A percentile compares a stretch with the other conserved stretches of the same genome.
Conservation (phyloP, 1,140 invertebrate genomes). For the Atopsyche davidsoni region DNA sequence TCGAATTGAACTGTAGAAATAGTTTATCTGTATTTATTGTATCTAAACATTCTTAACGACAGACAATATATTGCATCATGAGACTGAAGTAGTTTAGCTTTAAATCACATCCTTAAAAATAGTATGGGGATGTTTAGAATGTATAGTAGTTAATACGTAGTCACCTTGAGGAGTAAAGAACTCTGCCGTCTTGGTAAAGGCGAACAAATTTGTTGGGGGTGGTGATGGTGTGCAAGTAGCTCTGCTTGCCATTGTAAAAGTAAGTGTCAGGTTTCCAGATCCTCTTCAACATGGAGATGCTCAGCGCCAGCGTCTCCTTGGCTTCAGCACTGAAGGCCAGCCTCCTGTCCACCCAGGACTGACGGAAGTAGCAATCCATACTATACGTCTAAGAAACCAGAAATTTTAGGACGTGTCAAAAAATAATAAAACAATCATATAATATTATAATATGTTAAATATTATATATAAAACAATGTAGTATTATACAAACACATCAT, state of each 20-base stretch:
- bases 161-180: conserved; percentile 72
- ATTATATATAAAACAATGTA: too few species aligned
- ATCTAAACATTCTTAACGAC: too few species aligned
- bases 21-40: too few species aligned
- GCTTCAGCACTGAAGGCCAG: conserved; percentile 54
- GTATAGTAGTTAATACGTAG: too few species aligned
- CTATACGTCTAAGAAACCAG: conserved; percentile 66
- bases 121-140: too few species aligned
- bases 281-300: conserved; percentile 62
- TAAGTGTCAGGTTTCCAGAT: conserved; percentile 87
- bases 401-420: too few species aligned
- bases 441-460: too few species aligned
- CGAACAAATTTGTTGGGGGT: conserved; percentile 86
- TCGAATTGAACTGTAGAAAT: too few species aligned
- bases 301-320: conserved; percentile 56
- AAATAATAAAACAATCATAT: too few species aligned
- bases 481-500: too few species aligned
- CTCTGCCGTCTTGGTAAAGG: conserved; percentile 71
- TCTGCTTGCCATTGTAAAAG: conserved; percentile 79
- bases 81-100: too few species aligned
- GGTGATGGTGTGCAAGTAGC: conserved; percentile 83
- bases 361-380: conserved; percentile 62
- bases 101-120: background rate
- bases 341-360: conserved; percentile 65
- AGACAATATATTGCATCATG: too few species aligned